Evolutionary conservation across 2,113 vertebrate genomes (phyloP).

Genomic region (Gymnogyps californianus): DNA sequence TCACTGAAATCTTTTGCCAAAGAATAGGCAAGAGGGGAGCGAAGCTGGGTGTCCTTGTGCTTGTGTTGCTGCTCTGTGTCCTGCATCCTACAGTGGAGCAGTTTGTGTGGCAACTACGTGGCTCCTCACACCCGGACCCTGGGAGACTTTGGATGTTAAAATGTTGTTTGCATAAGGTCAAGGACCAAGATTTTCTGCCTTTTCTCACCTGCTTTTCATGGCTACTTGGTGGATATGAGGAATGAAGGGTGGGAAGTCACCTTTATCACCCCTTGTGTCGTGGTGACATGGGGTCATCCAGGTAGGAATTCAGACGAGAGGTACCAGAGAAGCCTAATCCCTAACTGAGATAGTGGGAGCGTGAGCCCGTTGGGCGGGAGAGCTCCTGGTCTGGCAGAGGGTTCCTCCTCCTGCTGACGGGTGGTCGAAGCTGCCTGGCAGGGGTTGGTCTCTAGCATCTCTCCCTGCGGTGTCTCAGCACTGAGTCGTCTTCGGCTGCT

Average conservation of each 20-base stretch:
- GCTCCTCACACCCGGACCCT: not conserved
- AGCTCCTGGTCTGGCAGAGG: not conserved
- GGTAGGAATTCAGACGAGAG: not conserved
- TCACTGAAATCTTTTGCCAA: not conserved
- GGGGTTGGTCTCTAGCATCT: not conserved
- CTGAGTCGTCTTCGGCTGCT: not conserved
- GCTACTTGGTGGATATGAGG: not conserved
- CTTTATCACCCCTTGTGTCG: not conserved
- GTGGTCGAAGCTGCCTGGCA: not conserved
- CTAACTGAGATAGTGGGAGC: not conserved
- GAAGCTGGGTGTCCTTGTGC: not conserved
- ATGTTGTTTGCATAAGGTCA: not conserved
- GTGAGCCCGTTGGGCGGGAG: not conserved
- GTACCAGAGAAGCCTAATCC: not conserved
- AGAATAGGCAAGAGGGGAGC: not conserved
- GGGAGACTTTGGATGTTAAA: not conserved
- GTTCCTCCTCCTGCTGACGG: not conserved
- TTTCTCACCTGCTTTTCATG: not conserved
- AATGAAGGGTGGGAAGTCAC: not conserved
- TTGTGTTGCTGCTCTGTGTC: not conserved
- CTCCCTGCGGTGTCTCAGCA: not conserved
- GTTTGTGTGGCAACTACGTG: fast-evolving
- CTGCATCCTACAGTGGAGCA: not conserved
- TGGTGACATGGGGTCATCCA: not conserved
- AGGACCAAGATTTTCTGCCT: not conserved